Evolutionary conservation across 2,888 invertebrate species (phyloP).

Genomic region (Koerneria pararmatus): DNA sequence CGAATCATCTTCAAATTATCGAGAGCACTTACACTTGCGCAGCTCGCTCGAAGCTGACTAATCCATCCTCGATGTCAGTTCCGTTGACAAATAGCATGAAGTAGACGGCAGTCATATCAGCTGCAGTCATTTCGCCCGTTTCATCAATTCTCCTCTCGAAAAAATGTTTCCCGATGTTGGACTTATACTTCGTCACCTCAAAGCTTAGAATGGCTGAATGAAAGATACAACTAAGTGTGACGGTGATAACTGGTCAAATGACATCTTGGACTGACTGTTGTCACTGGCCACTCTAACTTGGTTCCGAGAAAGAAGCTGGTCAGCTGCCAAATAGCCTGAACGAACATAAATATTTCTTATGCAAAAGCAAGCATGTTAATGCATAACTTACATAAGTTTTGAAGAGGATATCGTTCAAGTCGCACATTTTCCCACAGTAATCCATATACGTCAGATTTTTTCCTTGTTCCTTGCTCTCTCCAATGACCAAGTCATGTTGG

Average conservation of each 20-base stretch:
- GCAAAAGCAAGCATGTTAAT: not conserved
- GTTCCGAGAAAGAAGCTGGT: slow-evolving; percentile 14
- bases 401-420: slow-evolving; percentile 39
- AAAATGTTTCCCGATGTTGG: slow-evolving; percentile 47
- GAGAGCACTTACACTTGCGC: slow-evolving; percentile 24
- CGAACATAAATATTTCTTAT: not conserved
- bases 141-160: slow-evolving; percentile 24
- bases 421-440: slow-evolving; percentile 36
- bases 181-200: slow-evolving; percentile 29
- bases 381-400: slow-evolving; percentile 29
- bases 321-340: slow-evolving; percentile 13
- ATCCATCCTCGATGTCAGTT: slow-evolving; percentile 29
- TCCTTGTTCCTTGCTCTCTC: not conserved
- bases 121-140: slow-evolving; percentile 5
- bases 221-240: not conserved
- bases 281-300: slow-evolving; percentile 19
- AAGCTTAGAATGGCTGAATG: not conserved
- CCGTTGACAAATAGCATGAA: slow-evolving; percentile 42
- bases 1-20: not conserved
- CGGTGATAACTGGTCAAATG: not conserved
- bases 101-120: slow-evolving; percentile 33
- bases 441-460: slow-evolving; percentile 34
- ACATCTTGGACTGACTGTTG: not conserved
- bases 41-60: slow-evolving; percentile 32
- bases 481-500: slow-evolving; percentile 11